A percentile compares a stretch with the other conserved stretches of the same genome.
Conservation (phyloP, 2,888 invertebrate species). For the Meliscaeva auricollis region DNA sequence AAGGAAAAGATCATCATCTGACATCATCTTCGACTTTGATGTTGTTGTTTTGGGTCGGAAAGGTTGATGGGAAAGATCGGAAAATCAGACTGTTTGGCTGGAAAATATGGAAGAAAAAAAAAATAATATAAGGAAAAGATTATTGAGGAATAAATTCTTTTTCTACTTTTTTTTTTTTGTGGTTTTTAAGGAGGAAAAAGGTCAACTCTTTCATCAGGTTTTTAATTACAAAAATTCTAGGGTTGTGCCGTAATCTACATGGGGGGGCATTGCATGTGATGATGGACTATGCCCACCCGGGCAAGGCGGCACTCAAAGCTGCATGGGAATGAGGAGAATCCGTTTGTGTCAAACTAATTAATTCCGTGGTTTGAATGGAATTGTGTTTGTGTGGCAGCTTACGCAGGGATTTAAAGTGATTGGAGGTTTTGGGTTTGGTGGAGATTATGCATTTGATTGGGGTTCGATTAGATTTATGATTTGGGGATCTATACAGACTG, state of each 20-base stretch:
- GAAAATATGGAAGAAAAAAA: background rate
- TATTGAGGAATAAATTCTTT: constrained; percentile 16
- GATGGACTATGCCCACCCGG: constrained; percentile 59
- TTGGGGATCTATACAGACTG: background rate
- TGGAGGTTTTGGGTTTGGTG: constrained; percentile 17
- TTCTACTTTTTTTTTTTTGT: background rate
- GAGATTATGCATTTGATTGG: constrained; percentile 36
- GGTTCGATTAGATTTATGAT: constrained; percentile 46
- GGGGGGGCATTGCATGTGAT: constrained; percentile 55
- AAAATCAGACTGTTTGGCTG: constrained; percentile 39
- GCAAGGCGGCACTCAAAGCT: background rate
- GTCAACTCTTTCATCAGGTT: constrained; percentile 63
- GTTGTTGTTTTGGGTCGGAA: constrained; percentile 8
- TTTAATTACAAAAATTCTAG: constrained; percentile 63
- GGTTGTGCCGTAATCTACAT: constrained; percentile 33
- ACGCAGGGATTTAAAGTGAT: constrained; percentile 35
- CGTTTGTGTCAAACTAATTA: constrained; percentile 73
- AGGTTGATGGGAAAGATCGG: constrained; percentile 61
- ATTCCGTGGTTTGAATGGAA: constrained; percentile 49
- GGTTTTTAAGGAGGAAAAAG: constrained; percentile 34
- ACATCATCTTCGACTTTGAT: constrained; percentile 61
- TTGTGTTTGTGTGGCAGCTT: constrained; percentile 41
- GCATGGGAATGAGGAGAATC: constrained; percentile 2
- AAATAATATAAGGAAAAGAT: background rate
- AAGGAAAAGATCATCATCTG: constrained; percentile 72